Base-by-base conservation (phyloP, 2,113 vertebrate species). In the Coturnix japonica region DNA sequence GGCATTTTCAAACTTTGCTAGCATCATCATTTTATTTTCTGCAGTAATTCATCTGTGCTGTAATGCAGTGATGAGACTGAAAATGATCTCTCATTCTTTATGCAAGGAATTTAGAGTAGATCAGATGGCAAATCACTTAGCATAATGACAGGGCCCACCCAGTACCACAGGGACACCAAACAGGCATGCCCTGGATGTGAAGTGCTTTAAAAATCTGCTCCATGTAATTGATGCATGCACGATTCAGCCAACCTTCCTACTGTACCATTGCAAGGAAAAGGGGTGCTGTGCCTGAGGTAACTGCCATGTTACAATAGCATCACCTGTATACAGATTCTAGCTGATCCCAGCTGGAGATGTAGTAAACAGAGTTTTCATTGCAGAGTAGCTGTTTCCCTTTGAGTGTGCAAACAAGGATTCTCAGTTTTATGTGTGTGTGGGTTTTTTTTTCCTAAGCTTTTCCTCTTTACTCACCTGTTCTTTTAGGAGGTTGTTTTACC, bases 251-350 rank as follows among this genome's bases (percentile, higher is more conserved):
- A 23, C 25, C 6, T 33, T 53, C 19, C 13, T 20, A 25, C 83
- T 71, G 73, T 35, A 18, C 13, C n/a, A 39, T 41, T 1, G 3
- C 33, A 44, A 37, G 31, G 64, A 91, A 57, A 61, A 64, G 56
- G 77, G 43, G 46, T 60, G 64, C 3, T 70, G 30, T 46, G 60
- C 46, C 65, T 4, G 6, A 83, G 77, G 83, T 63, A 63, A 60
- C 43, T 4, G 20, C 60, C 0, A 1, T 43, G 28, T 71, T 90
- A 31, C 0, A 0, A 23, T 39, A 30, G 21, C 26, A 18, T 73
- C 59, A 88, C 59, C 37, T n/a, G 43, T 69, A 6, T 4, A 43
- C 1, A 57, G 63, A 49, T 26, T 60, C 54, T 43, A 71, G 60
- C 51, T 90, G 76, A 86, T 93, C 35, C 53, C 60, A 33, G 9